phyloP scores from a whole-genome alignment of 2,888 invertebrate species.

The Sclerodermus sp. region DNA sequence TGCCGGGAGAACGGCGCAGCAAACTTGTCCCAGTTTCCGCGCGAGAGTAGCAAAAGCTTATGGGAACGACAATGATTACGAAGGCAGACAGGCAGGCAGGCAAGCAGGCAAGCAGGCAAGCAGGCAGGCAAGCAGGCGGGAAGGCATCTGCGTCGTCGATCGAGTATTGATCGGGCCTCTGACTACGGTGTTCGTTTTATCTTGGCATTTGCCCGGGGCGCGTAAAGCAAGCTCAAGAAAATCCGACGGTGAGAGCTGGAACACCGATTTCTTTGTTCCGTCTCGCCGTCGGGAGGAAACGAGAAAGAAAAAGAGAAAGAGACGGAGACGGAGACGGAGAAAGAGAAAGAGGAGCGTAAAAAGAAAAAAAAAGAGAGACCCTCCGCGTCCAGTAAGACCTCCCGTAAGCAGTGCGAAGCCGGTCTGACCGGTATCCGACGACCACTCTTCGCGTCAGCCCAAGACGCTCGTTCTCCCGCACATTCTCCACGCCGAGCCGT shows the following conservation, averaged over 20 bases:
- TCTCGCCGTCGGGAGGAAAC: constrained; percentile 12
- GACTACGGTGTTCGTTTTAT: constrained; percentile 7
- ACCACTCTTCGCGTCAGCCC: constrained; percentile 18
- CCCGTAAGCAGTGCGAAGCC: constrained; percentile 41
- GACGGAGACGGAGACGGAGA: constrained; percentile 10
- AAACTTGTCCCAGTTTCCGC: constrained; percentile 6
- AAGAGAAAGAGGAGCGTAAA: constrained; percentile 11
- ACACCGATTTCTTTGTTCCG: constrained; percentile 36
- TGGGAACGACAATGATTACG: too few species aligned
- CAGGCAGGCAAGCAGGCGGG: too few species aligned
- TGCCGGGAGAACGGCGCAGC: constrained; percentile 8
- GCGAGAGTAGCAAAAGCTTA: constrained; percentile 11
- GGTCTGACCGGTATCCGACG: constrained; percentile 44
- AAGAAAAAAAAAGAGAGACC: constrained; percentile 6
- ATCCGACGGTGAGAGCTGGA: constrained; percentile 11
- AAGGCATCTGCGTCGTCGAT: constrained; percentile 9
- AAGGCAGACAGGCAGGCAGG: too few species aligned
- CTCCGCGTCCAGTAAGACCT: constrained; percentile 31
- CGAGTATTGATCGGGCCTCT: constrained; percentile 12
- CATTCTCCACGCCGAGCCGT: constrained; percentile 4
- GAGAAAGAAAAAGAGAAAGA: constrained; percentile 6
- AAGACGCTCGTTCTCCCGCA: constrained; percentile 15
- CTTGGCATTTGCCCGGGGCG: constrained; percentile 15
- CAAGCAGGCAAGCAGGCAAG: too few species aligned
- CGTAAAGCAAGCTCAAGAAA: constrained; percentile 11